These are phyloP conservation scores for Axea sp. DNA, from an alignment of 2,888 invertebrate species.

Conservation along the genomic window DNA sequence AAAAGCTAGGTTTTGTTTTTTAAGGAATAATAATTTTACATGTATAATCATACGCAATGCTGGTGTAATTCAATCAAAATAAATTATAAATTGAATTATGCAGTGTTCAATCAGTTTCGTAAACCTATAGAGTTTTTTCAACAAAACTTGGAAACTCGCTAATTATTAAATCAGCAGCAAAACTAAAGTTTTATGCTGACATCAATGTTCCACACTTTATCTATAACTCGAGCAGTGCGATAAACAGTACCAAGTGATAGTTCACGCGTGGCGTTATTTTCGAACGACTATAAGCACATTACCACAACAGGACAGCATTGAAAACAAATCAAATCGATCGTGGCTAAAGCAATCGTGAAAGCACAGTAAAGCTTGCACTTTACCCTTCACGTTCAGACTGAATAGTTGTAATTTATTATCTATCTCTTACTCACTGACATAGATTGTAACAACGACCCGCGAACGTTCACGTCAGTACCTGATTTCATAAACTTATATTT, in stretches of 20 bases:
- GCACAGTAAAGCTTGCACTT: conserved; percentile 65
- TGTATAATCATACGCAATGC: too few species aligned
- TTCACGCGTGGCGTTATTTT: conserved; percentile 27
- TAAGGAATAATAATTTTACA: too few species aligned
- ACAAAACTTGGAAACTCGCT: too few species aligned
- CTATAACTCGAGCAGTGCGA: conserved; percentile 25
- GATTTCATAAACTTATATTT: conserved; percentile 32
- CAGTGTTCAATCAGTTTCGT: too few species aligned
- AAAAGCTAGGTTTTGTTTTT: too few species aligned
- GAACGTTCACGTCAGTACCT: conserved; percentile 28
- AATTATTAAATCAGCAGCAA: too few species aligned
- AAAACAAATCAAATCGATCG: conserved; percentile 70
- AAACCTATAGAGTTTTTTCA: too few species aligned
- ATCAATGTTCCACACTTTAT: conserved; percentile 4
- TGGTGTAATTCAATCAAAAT: too few species aligned
- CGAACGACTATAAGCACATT: conserved; percentile 29
- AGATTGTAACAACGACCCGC: conserved; percentile 30
- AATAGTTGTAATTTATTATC: conserved; percentile 67
- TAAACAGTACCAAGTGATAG: conserved; percentile 27
- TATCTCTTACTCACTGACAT: conserved; percentile 50
- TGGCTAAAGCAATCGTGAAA: conserved; percentile 66
- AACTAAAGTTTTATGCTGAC: conserved; percentile 1
- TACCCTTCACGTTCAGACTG: conserved; percentile 59
- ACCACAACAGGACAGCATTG: conserved; percentile 38
- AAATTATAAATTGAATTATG: too few species aligned